Evolutionary conservation across 2,113 vertebrate species (phyloP).

Genomic region (Brachyistius frenatus): DNA sequence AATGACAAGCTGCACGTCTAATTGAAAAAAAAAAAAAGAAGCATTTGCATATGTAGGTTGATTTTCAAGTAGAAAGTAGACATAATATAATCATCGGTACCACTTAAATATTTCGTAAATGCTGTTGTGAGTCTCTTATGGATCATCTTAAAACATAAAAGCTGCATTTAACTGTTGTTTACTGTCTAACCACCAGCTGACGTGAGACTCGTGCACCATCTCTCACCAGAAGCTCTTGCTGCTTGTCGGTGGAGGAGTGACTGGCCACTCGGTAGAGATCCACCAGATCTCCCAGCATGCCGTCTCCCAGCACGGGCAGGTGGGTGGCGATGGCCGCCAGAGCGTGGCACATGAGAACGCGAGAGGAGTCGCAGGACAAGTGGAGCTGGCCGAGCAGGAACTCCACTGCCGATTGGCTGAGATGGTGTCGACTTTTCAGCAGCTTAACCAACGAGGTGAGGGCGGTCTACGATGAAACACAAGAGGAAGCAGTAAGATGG

Average conservation of each 20-base stretch:
- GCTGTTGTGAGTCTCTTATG: too few species aligned
- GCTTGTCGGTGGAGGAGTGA: constrained; percentile 89
- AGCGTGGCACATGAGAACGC: constrained; percentile 94
- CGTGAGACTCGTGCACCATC: neutral
- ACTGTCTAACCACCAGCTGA: neutral
- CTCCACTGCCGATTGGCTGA: constrained; percentile 93
- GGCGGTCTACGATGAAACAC: constrained; percentile 82
- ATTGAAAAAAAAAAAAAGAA: too few species aligned
- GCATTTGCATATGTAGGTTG: neutral
- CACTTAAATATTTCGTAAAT: neutral
- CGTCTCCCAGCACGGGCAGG: constrained; percentile 93
- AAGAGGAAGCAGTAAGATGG: neutral
- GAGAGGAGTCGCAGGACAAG: constrained; percentile 88
- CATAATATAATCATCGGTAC: neutral
- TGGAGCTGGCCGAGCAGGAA: constrained; percentile 93
- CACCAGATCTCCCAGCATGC: constrained; percentile 94
- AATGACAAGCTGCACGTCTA: too few species aligned
- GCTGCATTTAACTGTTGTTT: neutral
- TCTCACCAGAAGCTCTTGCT: constrained; percentile 96
- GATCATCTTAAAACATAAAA: too few species aligned
- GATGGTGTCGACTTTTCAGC: constrained; percentile 90
- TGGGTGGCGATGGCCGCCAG: constrained; percentile 95
- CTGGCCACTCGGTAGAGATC: constrained; percentile 93
- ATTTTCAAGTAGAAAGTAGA: neutral
- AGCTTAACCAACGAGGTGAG: constrained; percentile 94